Conservation (phyloP, 2,888 invertebrate species). For the Scaptomyza reducta region DNA sequence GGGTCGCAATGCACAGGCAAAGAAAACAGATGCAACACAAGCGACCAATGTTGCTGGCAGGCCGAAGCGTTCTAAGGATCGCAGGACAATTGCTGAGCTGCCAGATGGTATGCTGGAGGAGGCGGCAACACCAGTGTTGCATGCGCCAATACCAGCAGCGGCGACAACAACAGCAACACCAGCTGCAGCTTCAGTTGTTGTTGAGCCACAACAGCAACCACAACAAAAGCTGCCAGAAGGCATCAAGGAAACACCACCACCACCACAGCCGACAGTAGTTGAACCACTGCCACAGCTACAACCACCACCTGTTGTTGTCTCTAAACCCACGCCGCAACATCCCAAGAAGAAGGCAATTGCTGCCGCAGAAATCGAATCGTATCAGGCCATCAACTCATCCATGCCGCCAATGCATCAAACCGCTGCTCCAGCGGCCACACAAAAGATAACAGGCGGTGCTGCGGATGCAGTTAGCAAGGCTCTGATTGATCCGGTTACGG, state of each 20-base stretch:
- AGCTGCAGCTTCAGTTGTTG: conserved; percentile 11
- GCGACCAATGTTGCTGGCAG: conserved; percentile 84
- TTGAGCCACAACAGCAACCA: conserved; percentile 1
- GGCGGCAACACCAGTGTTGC: conserved; percentile 3
- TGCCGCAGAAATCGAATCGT: conserved; percentile 81
- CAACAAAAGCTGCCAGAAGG: conserved; percentile 21
- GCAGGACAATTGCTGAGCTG: conserved; percentile 87
- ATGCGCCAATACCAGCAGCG: conserved; percentile 35
- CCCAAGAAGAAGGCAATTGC: conserved; percentile 82
- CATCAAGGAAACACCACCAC: conserved; percentile 22
- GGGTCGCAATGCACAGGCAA: conserved; percentile 83
- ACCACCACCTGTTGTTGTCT: conserved; percentile 28
- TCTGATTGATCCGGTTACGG: conserved; percentile 90
- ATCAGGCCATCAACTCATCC: conserved; percentile 74
- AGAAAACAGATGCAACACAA: conserved; percentile 63
- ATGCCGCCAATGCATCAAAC: conserved; percentile 80
- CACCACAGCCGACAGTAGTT: background rate
- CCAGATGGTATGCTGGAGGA: conserved; percentile 77
- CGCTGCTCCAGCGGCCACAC: conserved; percentile 72
- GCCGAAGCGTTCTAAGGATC: conserved; percentile 87
- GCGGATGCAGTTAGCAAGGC: conserved; percentile 86
- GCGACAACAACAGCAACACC: conserved; percentile 5
- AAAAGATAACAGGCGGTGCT: conserved; percentile 80
- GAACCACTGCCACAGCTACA: conserved; percentile 10
- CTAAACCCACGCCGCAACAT: conserved; percentile 77